Evolutionary conservation across 2,888 invertebrate species (phyloP), one percentile per base, ranked within the genome.

Genomic region (Andrena marginata): DNA sequence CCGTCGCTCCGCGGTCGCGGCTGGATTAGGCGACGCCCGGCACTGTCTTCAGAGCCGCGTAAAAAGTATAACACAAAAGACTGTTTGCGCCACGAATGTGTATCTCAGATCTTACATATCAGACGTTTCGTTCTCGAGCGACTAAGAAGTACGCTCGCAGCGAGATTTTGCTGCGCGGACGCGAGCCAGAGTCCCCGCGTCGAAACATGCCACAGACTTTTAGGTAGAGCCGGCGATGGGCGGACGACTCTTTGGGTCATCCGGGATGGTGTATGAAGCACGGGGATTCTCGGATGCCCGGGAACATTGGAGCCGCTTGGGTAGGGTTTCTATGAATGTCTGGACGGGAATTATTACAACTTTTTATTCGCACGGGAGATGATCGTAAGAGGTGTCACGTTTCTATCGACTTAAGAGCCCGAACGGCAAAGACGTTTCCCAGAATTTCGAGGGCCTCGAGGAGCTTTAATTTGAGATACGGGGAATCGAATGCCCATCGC

Each of bases 101-200:
- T 87, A 81, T 87, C 83, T 82, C 80, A 76, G 85, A 87, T 87
- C 76, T 85, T 79, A 87, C 87, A 87, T 87, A 87, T 87, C 87
- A 87, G 79, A 85, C 67, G 72, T 85, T 80, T 82, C 78, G 82
- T 81, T 87, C 42, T 72, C 48, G 72, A 72, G 71, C 76, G 65
- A 65, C 13, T 54, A 69, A 48, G 54, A 49, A 49, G 1, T 48
- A 63, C 71, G 65, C 73, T 82, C 60, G 16, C 56, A 31, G 33
- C 54, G 72, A 56, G 35, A 82, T 49, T 62, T 65, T 70, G 71
- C 77, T 71, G 62, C 16, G 63, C 33, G 54, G 54, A 54, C 23
- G 65, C 20, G 26, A 56, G 64, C 20, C 68, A 5, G 54, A 49
- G 56, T 49, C n/a, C 26, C 59, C 33, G 60, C 23, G 42, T 62